These are phyloP conservation scores for Cerastoderma edule DNA, from an alignment of 2,888 invertebrate genomes.

Conservation along the genomic window DNA sequence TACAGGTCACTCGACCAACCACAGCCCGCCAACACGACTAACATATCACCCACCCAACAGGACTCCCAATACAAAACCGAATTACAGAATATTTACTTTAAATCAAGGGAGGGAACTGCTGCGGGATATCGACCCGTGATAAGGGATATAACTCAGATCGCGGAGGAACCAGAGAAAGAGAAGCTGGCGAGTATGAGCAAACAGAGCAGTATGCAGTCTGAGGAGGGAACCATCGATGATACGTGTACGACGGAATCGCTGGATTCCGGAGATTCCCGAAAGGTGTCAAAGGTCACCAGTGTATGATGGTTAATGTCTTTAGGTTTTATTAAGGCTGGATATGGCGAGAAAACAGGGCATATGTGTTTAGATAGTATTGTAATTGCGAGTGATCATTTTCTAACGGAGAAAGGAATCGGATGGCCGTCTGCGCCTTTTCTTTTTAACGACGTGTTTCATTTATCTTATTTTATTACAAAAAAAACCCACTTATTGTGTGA, in stretches of 20 bases:
- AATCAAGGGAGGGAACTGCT: slow-evolving; percentile 38
- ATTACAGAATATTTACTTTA: slow-evolving; percentile 52
- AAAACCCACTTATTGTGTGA: too few species aligned
- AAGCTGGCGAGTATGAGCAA: slow-evolving; percentile 59
- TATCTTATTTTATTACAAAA: too few species aligned
- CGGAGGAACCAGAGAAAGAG: slow-evolving; percentile 57
- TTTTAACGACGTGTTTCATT: too few species aligned
- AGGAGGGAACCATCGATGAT: slow-evolving; percentile 60
- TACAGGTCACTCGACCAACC: slow-evolving; percentile 20
- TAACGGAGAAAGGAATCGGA: too few species aligned
- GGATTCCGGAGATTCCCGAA: slow-evolving; percentile 66
- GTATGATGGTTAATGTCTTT: slow-evolving; percentile 53
- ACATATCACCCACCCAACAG: slow-evolving; percentile 28
- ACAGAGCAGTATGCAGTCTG: slow-evolving; percentile 64
- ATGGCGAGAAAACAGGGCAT: too few species aligned
- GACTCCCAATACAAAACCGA: slow-evolving; percentile 31
- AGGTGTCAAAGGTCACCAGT: slow-evolving; percentile 67
- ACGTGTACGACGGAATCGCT: slow-evolving; percentile 60
- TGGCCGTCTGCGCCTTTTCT: too few species aligned
- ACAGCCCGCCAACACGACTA: slow-evolving; percentile 3
- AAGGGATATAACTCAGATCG: slow-evolving; percentile 57
- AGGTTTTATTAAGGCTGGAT: not conserved
- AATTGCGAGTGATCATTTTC: too few species aligned
- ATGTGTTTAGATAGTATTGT: too few species aligned
- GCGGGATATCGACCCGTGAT: slow-evolving; percentile 50